phyloP scores from a whole-genome alignment of 2,797 vertebrate species.

The Propithecus deckenii region DNA sequence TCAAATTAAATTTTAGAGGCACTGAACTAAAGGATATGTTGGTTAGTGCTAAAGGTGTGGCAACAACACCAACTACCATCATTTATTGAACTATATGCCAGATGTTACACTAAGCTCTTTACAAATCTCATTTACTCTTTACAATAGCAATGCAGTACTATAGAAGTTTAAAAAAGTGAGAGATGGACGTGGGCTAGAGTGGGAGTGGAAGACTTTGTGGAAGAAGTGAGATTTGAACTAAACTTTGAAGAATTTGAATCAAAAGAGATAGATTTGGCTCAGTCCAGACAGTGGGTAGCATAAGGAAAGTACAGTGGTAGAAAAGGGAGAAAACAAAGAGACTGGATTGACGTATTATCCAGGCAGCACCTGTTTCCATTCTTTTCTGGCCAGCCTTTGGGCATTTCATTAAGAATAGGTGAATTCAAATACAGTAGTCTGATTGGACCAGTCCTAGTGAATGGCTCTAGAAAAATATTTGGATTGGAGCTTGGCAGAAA shows the following conservation, averaged over 20 bases:
- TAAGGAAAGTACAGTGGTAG: neutral
- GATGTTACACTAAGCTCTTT: neutral
- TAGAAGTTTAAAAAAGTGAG: neutral
- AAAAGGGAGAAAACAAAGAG: neutral
- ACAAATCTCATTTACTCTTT: neutral
- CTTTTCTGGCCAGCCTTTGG: constrained; percentile 7
- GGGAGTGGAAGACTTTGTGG: neutral
- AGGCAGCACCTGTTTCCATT: neutral
- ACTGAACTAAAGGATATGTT: neutral
- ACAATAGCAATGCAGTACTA: neutral
- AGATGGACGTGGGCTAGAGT: neutral
- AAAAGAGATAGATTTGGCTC: neutral
- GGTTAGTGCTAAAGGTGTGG: neutral
- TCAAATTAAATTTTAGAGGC: constrained; percentile 14
- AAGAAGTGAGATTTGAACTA: neutral
- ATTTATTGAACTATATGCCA: neutral
- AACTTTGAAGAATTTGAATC: constrained; percentile 29
- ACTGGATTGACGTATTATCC: neutral
- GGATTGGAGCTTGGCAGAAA: neutral
- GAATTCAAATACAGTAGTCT: neutral
- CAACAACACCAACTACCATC: neutral
- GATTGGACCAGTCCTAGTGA: neutral
- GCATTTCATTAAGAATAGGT: constrained; percentile 32
- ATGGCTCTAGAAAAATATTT: constrained; percentile 18
- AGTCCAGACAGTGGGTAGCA: neutral